Evolutionary conservation across 2,888 invertebrate genomes (phyloP), one percentile per base, ranked within the genome.

Genomic region (Argyresthia goedartella): DNA sequence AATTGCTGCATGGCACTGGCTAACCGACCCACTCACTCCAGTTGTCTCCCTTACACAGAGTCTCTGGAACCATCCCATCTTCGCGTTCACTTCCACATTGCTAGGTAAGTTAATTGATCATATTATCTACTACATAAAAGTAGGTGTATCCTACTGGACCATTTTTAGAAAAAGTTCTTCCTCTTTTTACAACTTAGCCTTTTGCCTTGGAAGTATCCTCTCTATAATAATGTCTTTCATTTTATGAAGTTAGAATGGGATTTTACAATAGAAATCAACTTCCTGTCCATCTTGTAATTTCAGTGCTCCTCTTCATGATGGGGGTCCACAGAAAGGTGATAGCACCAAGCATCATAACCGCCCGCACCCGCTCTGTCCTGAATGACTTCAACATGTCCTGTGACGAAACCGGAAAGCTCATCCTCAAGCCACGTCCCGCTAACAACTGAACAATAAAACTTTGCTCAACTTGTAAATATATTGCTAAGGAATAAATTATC

Each of bases 321-420:
- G 99, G 99, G 41, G 96, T 98, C 49, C 99, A 99, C 73, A 95
- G 97, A 74, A 90, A 97, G 72, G 98, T 99, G 10, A 96, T 99
- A 58, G 98, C 98, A 4, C 97, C 98, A 0, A 96, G 96, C 62
- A 98, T 98, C 59, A 96, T 98, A 62, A 97, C 97, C 0, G 93
- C 96, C 0, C 89, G 98, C 58, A 96, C 97, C 46, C 89, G 98
- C 54, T 92, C 91, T 50, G 97, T 98, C 1, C 89, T 98, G 52
- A 92, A 93, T 45, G 98, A 98, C 80, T 98, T 97, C 78, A 98
- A 98, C 79, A 98, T 98, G 97, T 97, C 97, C 25, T 98, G 98
- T 79, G 98, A 98, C 71, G 97, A 98, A 72, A 96, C 96, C 35
- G 98, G 98, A 54, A 97, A 97, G 81, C 88, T 98, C 49, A 98